These are phyloP conservation scores for Sebastes fasciatus DNA, from an alignment of 2,113 vertebrate species.

Conservation along the genomic window DNA sequence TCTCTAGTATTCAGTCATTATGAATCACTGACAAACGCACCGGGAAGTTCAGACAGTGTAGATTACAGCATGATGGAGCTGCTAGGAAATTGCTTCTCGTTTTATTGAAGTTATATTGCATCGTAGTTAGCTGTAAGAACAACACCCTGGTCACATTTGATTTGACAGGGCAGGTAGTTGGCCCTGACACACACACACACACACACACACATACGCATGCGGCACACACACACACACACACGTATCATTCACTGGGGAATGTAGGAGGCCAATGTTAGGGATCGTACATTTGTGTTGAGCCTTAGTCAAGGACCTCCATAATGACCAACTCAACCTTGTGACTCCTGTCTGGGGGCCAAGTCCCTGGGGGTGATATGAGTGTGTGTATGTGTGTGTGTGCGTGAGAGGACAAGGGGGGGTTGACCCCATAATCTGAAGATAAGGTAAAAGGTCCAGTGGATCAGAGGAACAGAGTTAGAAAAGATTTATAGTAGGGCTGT, in stretches of 20 bases:
- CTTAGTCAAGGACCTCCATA: conserved; percentile 77
- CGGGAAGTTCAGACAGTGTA: conserved; percentile 35
- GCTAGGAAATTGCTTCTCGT: conserved; percentile 28
- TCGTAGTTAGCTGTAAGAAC: conserved; percentile 37
- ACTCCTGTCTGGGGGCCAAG: conserved; percentile 73
- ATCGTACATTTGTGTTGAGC: conserved; percentile 71
- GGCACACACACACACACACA: conserved; percentile 30
- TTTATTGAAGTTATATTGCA: conserved; percentile 45
- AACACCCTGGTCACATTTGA: conserved; percentile 29
- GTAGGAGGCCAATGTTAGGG: conserved; percentile 58
- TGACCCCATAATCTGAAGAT: conserved; percentile 56
- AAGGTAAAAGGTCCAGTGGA: conserved; percentile 40
- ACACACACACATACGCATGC: conserved; percentile 43
- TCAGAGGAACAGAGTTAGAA: conserved; percentile 33
- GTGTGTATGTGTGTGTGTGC: conserved; percentile 23
- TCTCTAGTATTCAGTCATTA: conserved; percentile 54
- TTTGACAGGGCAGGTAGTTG: conserved; percentile 49
- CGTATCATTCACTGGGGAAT: conserved; percentile 69
- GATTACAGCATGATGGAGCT: conserved; percentile 57
- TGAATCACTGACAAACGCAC: conserved; percentile 62
- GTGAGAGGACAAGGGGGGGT: background rate
- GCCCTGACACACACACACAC: conserved; percentile 23
- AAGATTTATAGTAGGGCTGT: background rate
- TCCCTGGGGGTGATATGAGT: conserved; percentile 62
- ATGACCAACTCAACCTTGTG: conserved; percentile 81